These are phyloP conservation scores for Zele albiditarsus DNA, from an alignment of 2,888 invertebrate species.

Conservation along the genomic window DNA sequence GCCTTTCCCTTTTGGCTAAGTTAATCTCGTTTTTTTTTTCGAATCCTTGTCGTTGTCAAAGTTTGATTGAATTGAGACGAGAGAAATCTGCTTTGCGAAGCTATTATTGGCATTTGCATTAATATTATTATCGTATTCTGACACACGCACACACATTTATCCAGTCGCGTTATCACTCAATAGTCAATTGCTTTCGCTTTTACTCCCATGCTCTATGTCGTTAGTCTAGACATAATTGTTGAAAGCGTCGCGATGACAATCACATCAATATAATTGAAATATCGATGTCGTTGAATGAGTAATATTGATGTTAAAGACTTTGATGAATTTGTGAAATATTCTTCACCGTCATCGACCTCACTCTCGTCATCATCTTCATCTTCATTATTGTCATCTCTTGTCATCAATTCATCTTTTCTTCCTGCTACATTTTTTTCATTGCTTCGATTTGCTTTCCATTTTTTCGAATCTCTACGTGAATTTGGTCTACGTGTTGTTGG, in stretches of 20 bases:
- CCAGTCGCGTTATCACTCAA: background rate
- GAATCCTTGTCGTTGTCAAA: background rate
- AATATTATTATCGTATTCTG: background rate
- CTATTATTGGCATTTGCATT: constrained; percentile 21
- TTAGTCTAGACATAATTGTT: constrained; percentile 25
- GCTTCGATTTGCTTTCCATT: constrained; percentile 62
- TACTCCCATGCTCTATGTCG: constrained; percentile 2
- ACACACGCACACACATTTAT: background rate
- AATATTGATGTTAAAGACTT: constrained; percentile 63
- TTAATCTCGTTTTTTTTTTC: background rate
- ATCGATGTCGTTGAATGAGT: constrained; percentile 57
- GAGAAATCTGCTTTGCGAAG: constrained; percentile 9
- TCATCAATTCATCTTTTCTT: constrained; percentile 64
- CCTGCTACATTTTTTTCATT: constrained; percentile 64
- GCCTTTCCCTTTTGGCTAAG: background rate
- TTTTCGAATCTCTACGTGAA: constrained; percentile 65
- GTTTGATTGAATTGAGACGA: constrained; percentile 15
- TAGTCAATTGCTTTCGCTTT: background rate
- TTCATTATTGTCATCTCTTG: constrained; percentile 59
- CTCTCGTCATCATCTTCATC: constrained; percentile 48
- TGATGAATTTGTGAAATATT: constrained; percentile 63
- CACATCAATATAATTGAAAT: constrained; percentile 58
- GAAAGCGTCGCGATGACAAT: constrained; percentile 42
- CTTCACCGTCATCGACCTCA: constrained; percentile 52
- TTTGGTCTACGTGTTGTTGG: constrained; percentile 63